Percentiles rank a stretch among this genome's conserved stretches.
Conservation (phyloP, 2,797 vertebrate genomes). For the Platalea minor region DNA sequence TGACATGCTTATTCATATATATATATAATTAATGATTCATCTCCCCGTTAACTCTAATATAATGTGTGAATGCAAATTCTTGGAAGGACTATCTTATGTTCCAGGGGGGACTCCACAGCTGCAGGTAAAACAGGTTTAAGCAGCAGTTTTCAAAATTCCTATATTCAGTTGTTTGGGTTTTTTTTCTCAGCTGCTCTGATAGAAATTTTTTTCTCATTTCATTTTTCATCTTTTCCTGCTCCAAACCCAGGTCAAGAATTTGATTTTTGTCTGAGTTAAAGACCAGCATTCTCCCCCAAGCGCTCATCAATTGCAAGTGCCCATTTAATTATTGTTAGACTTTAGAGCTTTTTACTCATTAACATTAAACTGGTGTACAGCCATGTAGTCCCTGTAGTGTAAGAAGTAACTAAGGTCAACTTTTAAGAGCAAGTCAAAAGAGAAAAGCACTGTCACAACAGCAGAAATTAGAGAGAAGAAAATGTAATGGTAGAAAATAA, state of each 20-base stretch:
- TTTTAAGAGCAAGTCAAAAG: background rate
- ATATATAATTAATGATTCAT: background rate
- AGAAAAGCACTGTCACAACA: background rate
- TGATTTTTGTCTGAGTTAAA: background rate
- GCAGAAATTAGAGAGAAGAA: background rate
- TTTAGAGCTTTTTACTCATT: background rate
- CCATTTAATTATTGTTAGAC: background rate
- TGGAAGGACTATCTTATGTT: background rate
- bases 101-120: background rate
- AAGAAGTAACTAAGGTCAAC: background rate
- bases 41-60: background rate
- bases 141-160: background rate
- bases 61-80: background rate
- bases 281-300: background rate
- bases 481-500: background rate
- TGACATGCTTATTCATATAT: background rate
- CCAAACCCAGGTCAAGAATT: background rate
- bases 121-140: background rate
- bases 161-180: accelerated
- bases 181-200: background rate
- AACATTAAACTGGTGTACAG: background rate
- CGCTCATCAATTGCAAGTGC: background rate
- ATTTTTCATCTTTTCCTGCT: background rate
- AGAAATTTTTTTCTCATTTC: background rate
- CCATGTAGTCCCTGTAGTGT: background rate